A percentile compares a stretch with the other conserved stretches of the same genome.
These are phyloP conservation scores for Marronus borbonicus DNA, from an alignment of 2,888 invertebrate species.

Conservation along the genomic window DNA sequence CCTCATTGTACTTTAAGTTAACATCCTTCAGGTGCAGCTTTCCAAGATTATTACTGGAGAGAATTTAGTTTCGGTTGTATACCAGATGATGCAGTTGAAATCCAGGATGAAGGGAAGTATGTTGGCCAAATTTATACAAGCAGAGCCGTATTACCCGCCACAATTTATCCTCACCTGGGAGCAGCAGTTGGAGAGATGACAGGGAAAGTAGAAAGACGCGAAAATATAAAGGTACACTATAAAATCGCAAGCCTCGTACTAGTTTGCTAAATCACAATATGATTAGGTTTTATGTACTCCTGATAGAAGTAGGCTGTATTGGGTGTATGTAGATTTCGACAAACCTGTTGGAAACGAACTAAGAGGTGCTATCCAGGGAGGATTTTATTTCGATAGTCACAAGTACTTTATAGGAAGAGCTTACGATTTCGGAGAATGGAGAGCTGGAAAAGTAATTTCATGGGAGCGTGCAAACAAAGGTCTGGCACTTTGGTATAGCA, in stretches of 20 bases:
- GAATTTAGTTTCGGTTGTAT: background rate
- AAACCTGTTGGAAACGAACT: background rate
- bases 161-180: background rate
- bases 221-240: background rate
- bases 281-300: slow-evolving; percentile 7
- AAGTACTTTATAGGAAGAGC: too few species aligned
- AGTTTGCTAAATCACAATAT: background rate
- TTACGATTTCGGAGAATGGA: too few species aligned
- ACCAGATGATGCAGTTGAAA: background rate
- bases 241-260: background rate
- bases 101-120: background rate
- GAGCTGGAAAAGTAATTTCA: too few species aligned
- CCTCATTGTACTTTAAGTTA: too few species aligned
- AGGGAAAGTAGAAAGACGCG: background rate
- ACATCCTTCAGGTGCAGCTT: background rate
- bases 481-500: too few species aligned
- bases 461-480: too few species aligned
- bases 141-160: background rate
- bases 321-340: background rate
- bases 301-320: background rate
- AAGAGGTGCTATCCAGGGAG: background rate
- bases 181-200: background rate
- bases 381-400: background rate
- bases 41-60: slow-evolving; percentile 5
- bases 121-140: background rate